phyloP scores from a whole-genome alignment of 2,888 invertebrate species.

The Eutolmus rufibarbis region DNA sequence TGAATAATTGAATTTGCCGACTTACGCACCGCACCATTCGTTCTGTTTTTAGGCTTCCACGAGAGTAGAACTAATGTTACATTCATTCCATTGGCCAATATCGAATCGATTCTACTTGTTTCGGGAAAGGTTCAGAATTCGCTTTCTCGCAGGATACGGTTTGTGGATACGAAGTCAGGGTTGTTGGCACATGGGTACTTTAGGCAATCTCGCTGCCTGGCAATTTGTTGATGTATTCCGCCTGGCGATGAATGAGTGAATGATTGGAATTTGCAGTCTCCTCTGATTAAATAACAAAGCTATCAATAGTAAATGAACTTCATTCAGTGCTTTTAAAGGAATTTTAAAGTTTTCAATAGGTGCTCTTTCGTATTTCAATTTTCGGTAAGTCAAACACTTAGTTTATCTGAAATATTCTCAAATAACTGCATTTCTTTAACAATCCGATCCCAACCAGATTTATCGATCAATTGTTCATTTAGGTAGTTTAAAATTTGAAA shows the following conservation, averaged over 20 bases:
- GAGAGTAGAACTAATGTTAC: neutral
- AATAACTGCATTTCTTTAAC: too few species aligned
- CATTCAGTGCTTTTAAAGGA: neutral
- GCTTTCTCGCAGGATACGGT: neutral
- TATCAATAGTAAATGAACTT: neutral
- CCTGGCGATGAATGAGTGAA: neutral
- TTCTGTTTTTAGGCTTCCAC: neutral
- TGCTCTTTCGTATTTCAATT: too few species aligned
- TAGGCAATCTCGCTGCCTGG: neutral
- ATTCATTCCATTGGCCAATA: neutral
- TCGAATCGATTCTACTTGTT: neutral
- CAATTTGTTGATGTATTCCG: neutral
- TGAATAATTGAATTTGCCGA: constrained; percentile 44
- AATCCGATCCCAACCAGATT: too few species aligned
- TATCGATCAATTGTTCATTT: too few species aligned
- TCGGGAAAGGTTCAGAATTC: neutral
- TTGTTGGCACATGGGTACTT: neutral
- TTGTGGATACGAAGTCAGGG: neutral
- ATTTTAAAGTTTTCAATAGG: neutral
- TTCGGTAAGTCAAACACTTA: too few species aligned
- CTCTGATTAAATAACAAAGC: neutral
- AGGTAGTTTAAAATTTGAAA: too few species aligned
- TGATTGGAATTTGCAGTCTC: neutral
- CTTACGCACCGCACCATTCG: neutral
- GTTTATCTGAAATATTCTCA: too few species aligned